A percentile compares a stretch with the other conserved stretches of the same genome.
Evolutionary conservation across 2,888 invertebrate genomes (phyloP).

Genomic region (Norana najaformis): DNA sequence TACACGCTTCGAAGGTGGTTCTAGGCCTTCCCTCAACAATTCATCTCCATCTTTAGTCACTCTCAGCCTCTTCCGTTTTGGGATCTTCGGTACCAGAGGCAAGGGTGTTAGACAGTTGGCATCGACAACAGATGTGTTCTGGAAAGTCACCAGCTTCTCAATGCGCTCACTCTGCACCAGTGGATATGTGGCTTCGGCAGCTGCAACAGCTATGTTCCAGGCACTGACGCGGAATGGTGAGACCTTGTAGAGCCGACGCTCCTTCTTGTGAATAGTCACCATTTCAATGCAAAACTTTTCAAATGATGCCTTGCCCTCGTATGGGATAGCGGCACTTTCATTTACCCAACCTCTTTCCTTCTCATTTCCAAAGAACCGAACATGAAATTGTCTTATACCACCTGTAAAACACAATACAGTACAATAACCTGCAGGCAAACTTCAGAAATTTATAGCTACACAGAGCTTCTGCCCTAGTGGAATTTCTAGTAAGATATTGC

Average conservation of each 20-base stretch:
- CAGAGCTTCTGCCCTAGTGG: background rate
- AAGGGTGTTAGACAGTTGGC: too few species aligned
- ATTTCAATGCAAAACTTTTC: conserved; percentile 61
- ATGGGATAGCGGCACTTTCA: conserved; percentile 71
- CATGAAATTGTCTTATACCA: conserved; percentile 67
- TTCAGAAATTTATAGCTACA: too few species aligned
- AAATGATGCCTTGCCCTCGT: conserved; percentile 71
- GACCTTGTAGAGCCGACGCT: conserved; percentile 37
- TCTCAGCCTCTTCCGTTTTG: background rate
- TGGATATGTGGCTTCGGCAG: conserved; percentile 67
- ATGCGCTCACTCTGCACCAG: background rate
- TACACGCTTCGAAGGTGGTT: background rate
- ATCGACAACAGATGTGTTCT: background rate
- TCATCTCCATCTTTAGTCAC: conserved; percentile 3
- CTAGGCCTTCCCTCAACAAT: background rate
- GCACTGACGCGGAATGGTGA: conserved; percentile 65
- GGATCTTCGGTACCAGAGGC: background rate
- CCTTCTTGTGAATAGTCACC: conserved; percentile 38
- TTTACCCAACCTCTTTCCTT: conserved; percentile 78
- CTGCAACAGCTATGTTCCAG: conserved; percentile 76
- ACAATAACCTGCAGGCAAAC: background rate
- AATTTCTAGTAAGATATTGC: background rate
- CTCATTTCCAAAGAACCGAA: conserved; percentile 85
- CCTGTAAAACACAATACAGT: background rate
- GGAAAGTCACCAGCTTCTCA: background rate